Evolutionary conservation across 2,797 vertebrate species (phyloP).

Genomic region (Picus viridis): DNA sequence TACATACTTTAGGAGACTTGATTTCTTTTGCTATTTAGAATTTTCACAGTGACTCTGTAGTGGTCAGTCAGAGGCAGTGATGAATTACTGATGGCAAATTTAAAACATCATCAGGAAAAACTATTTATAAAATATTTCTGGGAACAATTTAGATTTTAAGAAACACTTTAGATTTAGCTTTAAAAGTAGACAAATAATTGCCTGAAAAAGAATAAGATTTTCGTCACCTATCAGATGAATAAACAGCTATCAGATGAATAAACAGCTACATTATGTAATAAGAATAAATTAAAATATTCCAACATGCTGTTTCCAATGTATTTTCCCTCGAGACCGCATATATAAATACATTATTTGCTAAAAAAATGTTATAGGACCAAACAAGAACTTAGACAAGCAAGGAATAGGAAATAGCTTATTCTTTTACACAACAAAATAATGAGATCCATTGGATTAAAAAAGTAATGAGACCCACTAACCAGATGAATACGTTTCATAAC

Average conservation of each 20-base stretch:
- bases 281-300: slow-evolving; percentile 36
- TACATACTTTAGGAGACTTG: background rate
- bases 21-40: background rate
- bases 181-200: background rate
- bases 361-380: slow-evolving; percentile 52
- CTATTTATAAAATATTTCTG: background rate
- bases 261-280: slow-evolving; percentile 4
- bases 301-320: slow-evolving; percentile 26
- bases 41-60: background rate
- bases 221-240: background rate
- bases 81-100: background rate
- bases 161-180: background rate
- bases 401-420: slow-evolving; percentile 35
- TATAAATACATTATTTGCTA: slow-evolving; percentile 11
- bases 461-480: slow-evolving; percentile 45
- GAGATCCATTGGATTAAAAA: slow-evolving; percentile 44
- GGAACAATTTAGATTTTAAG: background rate
- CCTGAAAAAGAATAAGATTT: background rate
- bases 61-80: background rate
- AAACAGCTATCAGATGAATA: background rate
- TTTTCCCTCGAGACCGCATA: slow-evolving; percentile 16
- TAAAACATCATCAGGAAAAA: fast-evolving
- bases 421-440: background rate
- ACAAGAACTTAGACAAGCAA: background rate
- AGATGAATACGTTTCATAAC: slow-evolving; percentile 37